phyloP scores from a whole-genome alignment of 2,888 invertebrate species.

The Imbricaverruca yamaguchii region DNA sequence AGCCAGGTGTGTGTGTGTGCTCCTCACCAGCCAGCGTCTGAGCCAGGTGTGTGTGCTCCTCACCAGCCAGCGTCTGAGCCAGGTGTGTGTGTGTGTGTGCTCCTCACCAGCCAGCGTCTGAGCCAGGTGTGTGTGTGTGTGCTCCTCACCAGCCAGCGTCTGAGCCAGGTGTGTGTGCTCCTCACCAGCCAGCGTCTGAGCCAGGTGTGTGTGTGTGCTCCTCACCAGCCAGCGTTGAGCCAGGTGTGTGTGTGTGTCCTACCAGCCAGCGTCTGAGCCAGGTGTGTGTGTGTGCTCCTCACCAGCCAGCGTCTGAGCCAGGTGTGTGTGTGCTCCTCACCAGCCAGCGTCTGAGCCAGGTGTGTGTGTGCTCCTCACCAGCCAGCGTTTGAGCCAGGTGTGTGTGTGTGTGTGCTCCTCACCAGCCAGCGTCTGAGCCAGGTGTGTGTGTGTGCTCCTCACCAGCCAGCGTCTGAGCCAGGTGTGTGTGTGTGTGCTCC shows the following conservation, averaged over 20 bases:
- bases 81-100: too few species aligned
- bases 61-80: conserved; percentile 30
- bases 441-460: conserved; percentile 36
- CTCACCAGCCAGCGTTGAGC: conserved; percentile 33
- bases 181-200: background rate
- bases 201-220: too few species aligned
- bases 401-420: too few species aligned
- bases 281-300: conserved; percentile 36
- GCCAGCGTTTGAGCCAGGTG: background rate
- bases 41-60: conserved; percentile 30
- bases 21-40: background rate
- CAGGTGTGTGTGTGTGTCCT: too few species aligned
- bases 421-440: background rate
- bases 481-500: too few species aligned
- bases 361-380: conserved; percentile 34
- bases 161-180: too few species aligned
- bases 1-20: too few species aligned
- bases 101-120: background rate
- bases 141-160: conserved; percentile 34
- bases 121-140: too few species aligned
- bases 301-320: background rate
- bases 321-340: too few species aligned
- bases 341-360: background rate
- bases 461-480: background rate
- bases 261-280: background rate